phyloP scores from a whole-genome alignment of 2,113 vertebrate species.

The Rhinolophus sinicus region DNA sequence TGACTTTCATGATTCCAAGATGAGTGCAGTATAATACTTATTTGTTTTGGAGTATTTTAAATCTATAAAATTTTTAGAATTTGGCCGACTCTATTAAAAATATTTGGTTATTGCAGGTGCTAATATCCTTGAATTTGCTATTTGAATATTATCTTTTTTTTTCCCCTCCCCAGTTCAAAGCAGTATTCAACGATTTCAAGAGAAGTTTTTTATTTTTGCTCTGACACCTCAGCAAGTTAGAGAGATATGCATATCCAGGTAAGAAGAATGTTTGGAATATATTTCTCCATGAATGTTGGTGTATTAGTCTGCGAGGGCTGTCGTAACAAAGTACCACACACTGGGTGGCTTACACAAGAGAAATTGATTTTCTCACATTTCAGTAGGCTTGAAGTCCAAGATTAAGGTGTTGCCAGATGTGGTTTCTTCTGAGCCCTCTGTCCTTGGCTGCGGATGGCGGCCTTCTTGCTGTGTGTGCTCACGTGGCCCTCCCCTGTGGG shows the following conservation, averaged over 20 bases:
- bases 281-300: not conserved
- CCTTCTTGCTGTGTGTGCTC: not conserved
- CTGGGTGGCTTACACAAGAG: not conserved
- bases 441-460: not conserved
- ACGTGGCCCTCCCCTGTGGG: not conserved
- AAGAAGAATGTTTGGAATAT: conserved; percentile 71
- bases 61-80: not conserved
- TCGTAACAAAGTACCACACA: not conserved
- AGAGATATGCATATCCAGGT: conserved; percentile 99
- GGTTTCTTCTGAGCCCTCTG: not conserved
- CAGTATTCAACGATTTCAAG: conserved; percentile 95
- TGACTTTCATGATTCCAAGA: not conserved
- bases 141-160: conserved; percentile 58
- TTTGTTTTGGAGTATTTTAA: conserved; percentile 47
- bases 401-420: not conserved
- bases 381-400: not conserved
- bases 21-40: not conserved
- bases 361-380: not conserved
- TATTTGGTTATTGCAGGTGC: conserved; percentile 16
- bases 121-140: conserved; percentile 43
- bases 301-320: not conserved
- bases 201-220: conserved; percentile 98
- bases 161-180: conserved; percentile 88
- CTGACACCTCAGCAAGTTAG: conserved; percentile 98
- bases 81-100: not conserved